Conservation (phyloP, 2,888 invertebrate species). For the Leptinotarsa juncta region DNA sequence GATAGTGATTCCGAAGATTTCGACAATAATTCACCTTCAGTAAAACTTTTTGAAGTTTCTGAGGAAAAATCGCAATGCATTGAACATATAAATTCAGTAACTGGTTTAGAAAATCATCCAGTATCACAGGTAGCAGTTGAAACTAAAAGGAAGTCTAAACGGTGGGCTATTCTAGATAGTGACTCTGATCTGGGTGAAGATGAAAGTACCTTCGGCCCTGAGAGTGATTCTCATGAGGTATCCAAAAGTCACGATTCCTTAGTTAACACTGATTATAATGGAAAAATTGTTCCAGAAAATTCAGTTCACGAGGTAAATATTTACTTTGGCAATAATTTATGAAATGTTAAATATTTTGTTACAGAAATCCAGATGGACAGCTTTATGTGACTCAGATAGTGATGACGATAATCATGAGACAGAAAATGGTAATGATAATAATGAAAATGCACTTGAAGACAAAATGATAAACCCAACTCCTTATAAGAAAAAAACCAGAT, state of each 20-base stretch:
- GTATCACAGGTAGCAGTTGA: neutral
- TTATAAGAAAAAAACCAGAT: slow-evolving; percentile 41
- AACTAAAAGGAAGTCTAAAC: slow-evolving; percentile 26
- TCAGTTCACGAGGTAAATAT: slow-evolving; percentile 20
- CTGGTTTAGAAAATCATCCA: neutral
- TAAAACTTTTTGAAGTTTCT: neutral
- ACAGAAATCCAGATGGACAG: slow-evolving; percentile 59
- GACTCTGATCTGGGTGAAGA: slow-evolving; percentile 45
- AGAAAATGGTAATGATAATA: slow-evolving; percentile 29
- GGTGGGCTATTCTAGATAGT: slow-evolving; percentile 44
- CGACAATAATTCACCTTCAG: neutral
- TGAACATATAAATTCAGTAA: neutral
- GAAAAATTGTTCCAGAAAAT: slow-evolving; percentile 44
- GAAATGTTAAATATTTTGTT: slow-evolving; percentile 26
- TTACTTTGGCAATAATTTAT: slow-evolving; percentile 19
- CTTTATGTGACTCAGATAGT: slow-evolving; percentile 71
- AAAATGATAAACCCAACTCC: slow-evolving; percentile 38
- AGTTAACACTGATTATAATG: slow-evolving; percentile 44
- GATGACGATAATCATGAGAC: slow-evolving; percentile 60
- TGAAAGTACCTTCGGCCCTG: slow-evolving; percentile 25
- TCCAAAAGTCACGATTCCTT: slow-evolving; percentile 25
- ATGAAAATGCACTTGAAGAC: slow-evolving; percentile 28
- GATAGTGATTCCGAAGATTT: slow-evolving; percentile 9
- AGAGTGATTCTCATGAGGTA: slow-evolving; percentile 45
- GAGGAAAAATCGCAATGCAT: neutral